Percentiles rank a stretch among this genome's conserved stretches.
These are phyloP conservation scores for Paralvinella palmiformis DNA, from an alignment of 1,140 invertebrate genomes.

Conservation along the genomic window DNA sequence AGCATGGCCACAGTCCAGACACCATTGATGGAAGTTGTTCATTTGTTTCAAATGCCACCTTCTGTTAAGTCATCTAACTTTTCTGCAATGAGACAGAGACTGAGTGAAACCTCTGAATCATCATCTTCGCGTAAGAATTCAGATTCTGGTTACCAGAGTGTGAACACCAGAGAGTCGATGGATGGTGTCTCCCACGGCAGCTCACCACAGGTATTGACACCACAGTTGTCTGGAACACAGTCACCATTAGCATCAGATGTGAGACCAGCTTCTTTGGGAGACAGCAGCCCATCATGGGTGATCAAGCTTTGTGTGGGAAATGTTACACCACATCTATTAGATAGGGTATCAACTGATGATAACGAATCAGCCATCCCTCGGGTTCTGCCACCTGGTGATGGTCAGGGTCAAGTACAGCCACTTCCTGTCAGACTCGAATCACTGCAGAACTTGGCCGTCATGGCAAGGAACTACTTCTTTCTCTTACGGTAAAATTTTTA, in stretches of 20 bases:
- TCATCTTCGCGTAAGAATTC: too few species aligned
- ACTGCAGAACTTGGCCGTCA: conserved; percentile 66
- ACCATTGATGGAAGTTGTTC: conserved; percentile 54
- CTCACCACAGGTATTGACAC: too few species aligned
- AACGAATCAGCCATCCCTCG: background rate
- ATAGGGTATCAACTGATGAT: background rate
- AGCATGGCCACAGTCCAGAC: conserved; percentile 64
- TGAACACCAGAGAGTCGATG: too few species aligned
- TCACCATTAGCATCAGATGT: conserved; percentile 56
- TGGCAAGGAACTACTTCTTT: conserved; percentile 61
- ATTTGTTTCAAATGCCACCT: conserved; percentile 31
- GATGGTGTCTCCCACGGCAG: too few species aligned
- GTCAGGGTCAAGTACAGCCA: conserved; percentile 26
- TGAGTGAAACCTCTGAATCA: too few species aligned
- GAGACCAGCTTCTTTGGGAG: conserved; percentile 20
- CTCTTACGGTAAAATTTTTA: conserved; percentile 47
- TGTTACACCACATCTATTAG: conserved; percentile 26
- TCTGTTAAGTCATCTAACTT: too few species aligned
- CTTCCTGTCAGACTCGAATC: conserved; percentile 68
- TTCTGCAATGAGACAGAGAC: too few species aligned
- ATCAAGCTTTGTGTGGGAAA: conserved; percentile 47
- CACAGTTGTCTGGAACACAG: conserved; percentile 63
- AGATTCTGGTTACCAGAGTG: too few species aligned
- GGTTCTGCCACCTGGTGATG: background rate
- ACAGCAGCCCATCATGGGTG: conserved; percentile 33